Evolutionary conservation across 2,113 vertebrate genomes (phyloP), one percentile per base, ranked within the genome.

Genomic region (Cyprinus carpio): DNA sequence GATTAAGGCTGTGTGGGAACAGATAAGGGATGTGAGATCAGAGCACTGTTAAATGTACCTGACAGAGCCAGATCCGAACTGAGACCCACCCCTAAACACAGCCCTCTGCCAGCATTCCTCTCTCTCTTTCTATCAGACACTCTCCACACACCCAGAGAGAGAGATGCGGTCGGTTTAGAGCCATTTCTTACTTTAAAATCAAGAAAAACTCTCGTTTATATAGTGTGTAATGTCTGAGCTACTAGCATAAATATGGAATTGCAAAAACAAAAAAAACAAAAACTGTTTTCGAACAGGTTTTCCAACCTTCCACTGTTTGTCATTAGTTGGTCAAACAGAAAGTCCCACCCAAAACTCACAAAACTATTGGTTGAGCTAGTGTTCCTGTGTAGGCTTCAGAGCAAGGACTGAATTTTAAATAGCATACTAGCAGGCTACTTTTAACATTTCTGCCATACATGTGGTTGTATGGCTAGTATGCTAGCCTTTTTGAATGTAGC

Each of bases 1-100:
- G 93, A 93, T 94, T 93, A 92, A 31, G 75, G 79, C 86, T 91
- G 91, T 91, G 88, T 92, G 87, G 92, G 87, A 87, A 87, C 81
- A 92, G 91, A 95, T 92, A 92, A 92, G 90, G 91, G 87, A 86
- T 67, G 69, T 43, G 10, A 90, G 90, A 94, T 93, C 91, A 93
- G 86, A 91, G 91, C 1, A 29, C 87, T 87, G 89, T 90, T 93
- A 91, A 95, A 92, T 82, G 84, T 91, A 81, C 90, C 90, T 90
- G 88, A 81, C 90, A 88, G 82, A 89, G 88, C 86, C 91, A 88
- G 89, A 56, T 77, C 72, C 85, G 87, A 87, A 90, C 87, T 85
- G 86, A 85, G 83, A 90, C 85, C 84, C 74, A 83, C 67, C 78
- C 51, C 75, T 27, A 75, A 87, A 67, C 62, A 46, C 54, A 58